phyloP scores from a whole-genome alignment of 53 echinoderm and acorn worm species.

The Crossaster papposus region DNA sequence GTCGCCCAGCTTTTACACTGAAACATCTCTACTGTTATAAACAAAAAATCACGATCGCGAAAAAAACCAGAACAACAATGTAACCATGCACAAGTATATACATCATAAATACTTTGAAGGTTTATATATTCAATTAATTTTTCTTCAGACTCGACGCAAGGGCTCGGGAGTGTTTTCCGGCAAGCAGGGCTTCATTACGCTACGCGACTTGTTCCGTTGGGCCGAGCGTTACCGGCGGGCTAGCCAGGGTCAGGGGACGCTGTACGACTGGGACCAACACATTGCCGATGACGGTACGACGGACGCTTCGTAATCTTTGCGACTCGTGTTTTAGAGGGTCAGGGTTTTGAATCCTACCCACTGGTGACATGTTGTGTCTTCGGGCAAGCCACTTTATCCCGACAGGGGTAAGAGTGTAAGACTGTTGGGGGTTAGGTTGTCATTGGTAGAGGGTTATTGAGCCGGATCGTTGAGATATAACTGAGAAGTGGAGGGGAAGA shows the following conservation, averaged over 20 bases:
- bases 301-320: neutral
- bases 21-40: too few species aligned
- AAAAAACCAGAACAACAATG: too few species aligned
- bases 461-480: too few species aligned
- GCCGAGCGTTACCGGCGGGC: constrained; percentile 90
- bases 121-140: neutral
- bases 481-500: too few species aligned
- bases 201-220: constrained; percentile 94
- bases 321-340: neutral
- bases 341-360: too few species aligned
- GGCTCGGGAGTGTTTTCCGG: constrained; percentile 97
- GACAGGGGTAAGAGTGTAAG: too few species aligned
- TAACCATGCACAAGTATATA: too few species aligned
- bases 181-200: constrained; percentile 95
- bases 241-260: constrained; percentile 66
- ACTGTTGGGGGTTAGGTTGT: too few species aligned
- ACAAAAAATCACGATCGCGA: too few species aligned
- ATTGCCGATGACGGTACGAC: constrained; percentile 89
- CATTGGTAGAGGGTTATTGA: too few species aligned
- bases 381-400: too few species aligned
- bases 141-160: constrained; percentile 78
- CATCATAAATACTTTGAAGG: neutral
- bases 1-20: neutral
- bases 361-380: too few species aligned
- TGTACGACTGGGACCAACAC: constrained; percentile 97